These are phyloP conservation scores for Protosalanx chinensis DNA, from an alignment of 2,797 vertebrate genomes.

Conservation along the genomic window DNA sequence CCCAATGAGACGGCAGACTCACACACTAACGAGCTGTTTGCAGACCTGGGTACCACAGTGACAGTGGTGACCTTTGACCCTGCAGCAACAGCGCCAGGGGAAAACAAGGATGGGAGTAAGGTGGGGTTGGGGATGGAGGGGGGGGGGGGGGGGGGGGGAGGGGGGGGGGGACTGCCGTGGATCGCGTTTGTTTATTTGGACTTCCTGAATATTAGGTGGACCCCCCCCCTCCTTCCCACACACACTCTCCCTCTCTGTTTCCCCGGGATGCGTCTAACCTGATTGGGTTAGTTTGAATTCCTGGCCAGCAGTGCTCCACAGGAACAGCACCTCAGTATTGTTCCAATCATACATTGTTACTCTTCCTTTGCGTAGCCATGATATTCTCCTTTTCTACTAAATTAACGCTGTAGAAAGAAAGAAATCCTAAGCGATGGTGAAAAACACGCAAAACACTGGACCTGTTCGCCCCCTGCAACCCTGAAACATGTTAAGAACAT, in stretches of 20 bases:
- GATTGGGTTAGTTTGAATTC: neutral
- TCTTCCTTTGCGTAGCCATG: neutral
- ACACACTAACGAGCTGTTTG: conserved; percentile 41
- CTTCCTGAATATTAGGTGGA: neutral
- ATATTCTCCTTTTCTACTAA: no score
- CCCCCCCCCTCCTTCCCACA: neutral
- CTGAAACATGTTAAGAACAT: neutral
- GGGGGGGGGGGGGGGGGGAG: neutral
- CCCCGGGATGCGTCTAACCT: neutral
- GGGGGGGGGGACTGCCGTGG: no score
- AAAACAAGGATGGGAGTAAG: conserved; percentile 18
- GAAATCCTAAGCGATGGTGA: neutral
- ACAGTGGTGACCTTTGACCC: conserved; percentile 44
- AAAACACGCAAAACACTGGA: neutral
- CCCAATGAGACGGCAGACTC: conserved; percentile 23
- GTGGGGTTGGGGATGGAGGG: neutral
- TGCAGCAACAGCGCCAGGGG: conserved; percentile 29
- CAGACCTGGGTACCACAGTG: conserved; percentile 36
- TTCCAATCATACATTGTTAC: no score
- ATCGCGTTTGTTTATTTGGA: neutral
- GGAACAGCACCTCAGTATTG: neutral
- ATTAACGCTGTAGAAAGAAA: neutral
- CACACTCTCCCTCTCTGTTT: neutral
- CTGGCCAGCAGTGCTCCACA: neutral
- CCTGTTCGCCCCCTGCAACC: neutral